A percentile compares a stretch with the other conserved stretches of the same genome.
These are phyloP conservation scores for Chionis minor DNA, from an alignment of 2,113 vertebrate genomes.

Conservation along the genomic window DNA sequence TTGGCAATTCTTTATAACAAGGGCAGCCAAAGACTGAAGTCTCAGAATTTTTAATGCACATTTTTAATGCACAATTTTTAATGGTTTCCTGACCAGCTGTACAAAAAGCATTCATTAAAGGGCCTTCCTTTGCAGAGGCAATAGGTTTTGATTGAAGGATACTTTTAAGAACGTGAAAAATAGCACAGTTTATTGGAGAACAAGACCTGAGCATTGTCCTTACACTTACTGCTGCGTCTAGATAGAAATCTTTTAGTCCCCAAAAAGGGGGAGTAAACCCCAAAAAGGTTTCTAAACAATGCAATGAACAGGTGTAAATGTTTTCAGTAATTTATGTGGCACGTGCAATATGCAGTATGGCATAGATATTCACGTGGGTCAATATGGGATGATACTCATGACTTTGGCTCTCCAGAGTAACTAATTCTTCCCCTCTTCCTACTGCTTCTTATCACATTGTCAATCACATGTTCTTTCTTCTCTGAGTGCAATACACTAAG, in stretches of 20 bases:
- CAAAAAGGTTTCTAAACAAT: not conserved
- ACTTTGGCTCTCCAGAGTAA: not conserved
- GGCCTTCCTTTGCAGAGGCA: not conserved
- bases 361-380: not conserved
- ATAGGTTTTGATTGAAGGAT: not conserved
- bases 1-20: not conserved
- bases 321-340: not conserved
- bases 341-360: not conserved
- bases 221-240: not conserved
- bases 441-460: not conserved
- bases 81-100: not conserved
- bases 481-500: not conserved
- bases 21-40: not conserved
- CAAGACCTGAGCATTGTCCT: not conserved
- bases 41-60: not conserved
- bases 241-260: not conserved
- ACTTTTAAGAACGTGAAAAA: not conserved
- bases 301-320: not conserved
- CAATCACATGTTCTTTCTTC: not conserved
- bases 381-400: not conserved
- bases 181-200: not conserved
- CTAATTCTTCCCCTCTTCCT: not conserved
- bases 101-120: not conserved
- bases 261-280: not conserved
- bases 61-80: no score